Evolutionary conservation across 2,113 vertebrate genomes (phyloP).

Genomic region (Oreochromis niloticus): DNA sequence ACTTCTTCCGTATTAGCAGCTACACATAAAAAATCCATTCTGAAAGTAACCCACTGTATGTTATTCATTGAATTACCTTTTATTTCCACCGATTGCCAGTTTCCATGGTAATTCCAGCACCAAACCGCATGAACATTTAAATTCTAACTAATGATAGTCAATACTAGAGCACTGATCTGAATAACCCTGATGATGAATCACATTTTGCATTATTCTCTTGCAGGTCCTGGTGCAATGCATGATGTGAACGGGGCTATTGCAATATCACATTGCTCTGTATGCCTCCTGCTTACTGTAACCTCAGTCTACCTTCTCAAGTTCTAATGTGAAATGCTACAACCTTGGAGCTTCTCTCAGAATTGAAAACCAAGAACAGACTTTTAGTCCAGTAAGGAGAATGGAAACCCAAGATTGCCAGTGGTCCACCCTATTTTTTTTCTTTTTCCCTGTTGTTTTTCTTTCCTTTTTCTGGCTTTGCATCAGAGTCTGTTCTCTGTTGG

Average conservation of each 20-base stretch:
- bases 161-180: not conserved
- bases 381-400: conserved; percentile 66
- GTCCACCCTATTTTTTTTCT: conserved; percentile 34
- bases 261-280: conserved; percentile 70
- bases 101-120: conserved; percentile 10
- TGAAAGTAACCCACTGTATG: not conserved
- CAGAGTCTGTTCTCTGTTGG: conserved; percentile 47
- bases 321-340: conserved; percentile 79
- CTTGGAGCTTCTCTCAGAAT: conserved; percentile 65
- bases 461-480: conserved; percentile 48
- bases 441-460: conserved; percentile 3
- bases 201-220: not conserved
- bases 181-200: not conserved
- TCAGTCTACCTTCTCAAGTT: conserved; percentile 84
- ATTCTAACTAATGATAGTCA: not conserved
- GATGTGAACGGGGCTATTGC: conserved; percentile 79
- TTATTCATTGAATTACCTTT: not conserved
- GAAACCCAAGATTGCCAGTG: conserved; percentile 55
- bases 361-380: conserved; percentile 72
- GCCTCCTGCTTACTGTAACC: conserved; percentile 80
- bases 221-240: conserved; percentile 90
- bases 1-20: not conserved
- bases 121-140: not conserved
- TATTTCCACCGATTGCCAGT: not conserved
- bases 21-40: not conserved